phyloP scores from a whole-genome alignment of 1,140 invertebrate genomes.

The Trichonephila clavipes region DNA sequence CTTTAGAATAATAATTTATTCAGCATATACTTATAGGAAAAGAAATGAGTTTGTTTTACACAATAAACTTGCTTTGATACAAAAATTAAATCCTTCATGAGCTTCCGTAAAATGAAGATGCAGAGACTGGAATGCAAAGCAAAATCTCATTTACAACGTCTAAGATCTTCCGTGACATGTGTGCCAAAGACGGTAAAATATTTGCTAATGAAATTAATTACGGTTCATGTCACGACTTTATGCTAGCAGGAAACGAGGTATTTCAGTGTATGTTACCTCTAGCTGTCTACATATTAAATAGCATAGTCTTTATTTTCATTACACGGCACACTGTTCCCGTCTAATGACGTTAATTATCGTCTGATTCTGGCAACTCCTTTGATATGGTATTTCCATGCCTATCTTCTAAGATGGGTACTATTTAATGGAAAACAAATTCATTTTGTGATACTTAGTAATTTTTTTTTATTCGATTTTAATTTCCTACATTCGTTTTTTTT shows the following conservation, averaged over 20 bases:
- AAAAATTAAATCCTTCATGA: too few species aligned
- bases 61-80: too few species aligned
- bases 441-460: background rate
- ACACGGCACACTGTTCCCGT: background rate
- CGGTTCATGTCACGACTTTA: background rate
- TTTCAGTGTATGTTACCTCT: background rate
- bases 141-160: background rate
- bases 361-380: background rate
- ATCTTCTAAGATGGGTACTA: background rate
- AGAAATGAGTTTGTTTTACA: too few species aligned
- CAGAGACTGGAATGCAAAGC: background rate
- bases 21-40: too few species aligned
- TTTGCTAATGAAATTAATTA: background rate
- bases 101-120: too few species aligned
- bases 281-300: background rate
- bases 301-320: background rate
- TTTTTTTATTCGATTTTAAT: background rate
- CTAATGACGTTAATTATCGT: constrained; percentile 16
- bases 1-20: too few species aligned
- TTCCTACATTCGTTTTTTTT: too few species aligned
- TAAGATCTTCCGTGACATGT: background rate
- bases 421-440: background rate
- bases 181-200: background rate
- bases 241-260: background rate
- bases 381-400: background rate